Conservation (phyloP, 2,888 invertebrate genomes). For the Erpobdella octoculata region DNA sequence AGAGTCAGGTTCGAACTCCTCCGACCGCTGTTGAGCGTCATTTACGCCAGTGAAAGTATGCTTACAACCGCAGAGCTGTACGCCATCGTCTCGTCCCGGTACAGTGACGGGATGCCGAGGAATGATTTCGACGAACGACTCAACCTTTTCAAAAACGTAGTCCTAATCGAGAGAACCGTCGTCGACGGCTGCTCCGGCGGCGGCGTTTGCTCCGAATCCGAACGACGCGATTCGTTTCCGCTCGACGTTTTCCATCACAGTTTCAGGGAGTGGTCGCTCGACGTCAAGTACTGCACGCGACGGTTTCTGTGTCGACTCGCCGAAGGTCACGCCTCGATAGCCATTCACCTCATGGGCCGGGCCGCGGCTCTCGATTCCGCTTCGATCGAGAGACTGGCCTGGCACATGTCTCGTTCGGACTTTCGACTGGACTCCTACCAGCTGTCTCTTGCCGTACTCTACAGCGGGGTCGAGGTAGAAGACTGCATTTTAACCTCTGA, state of each 20-base stretch:
- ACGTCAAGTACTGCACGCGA: conserved; percentile 94
- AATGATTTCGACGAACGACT: conserved; percentile 17
- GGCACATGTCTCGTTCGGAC: conserved; percentile 52
- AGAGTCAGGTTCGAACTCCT: conserved; percentile 74
- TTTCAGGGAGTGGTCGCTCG: conserved; percentile 86
- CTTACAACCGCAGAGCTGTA: conserved; percentile 5
- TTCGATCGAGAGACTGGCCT: conserved; percentile 54
- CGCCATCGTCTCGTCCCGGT: background rate
- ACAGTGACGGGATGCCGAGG: background rate
- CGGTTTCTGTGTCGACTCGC: conserved; percentile 70
- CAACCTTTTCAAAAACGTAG: background rate
- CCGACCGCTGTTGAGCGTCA: conserved; percentile 66
- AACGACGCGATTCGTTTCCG: conserved; percentile 56
- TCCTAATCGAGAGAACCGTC: conserved; percentile 25
- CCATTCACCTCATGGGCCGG: conserved; percentile 61
- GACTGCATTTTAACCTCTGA: conserved; percentile 40
- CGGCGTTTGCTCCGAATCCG: conserved; percentile 39
- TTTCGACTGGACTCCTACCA: conserved; percentile 55
- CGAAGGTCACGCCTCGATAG: conserved; percentile 67
- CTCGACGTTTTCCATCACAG: conserved; percentile 81
- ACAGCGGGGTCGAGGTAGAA: conserved; percentile 46
- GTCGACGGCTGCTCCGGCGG: conserved; percentile 42
- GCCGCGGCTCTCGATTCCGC: conserved; percentile 49
- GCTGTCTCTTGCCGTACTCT: conserved; percentile 68
- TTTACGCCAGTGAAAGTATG: conserved; percentile 64